Evolutionary conservation across 2,797 vertebrate genomes (phyloP), one percentile per base, ranked within the genome.

Genomic region (Sebastes wilsoni): DNA sequence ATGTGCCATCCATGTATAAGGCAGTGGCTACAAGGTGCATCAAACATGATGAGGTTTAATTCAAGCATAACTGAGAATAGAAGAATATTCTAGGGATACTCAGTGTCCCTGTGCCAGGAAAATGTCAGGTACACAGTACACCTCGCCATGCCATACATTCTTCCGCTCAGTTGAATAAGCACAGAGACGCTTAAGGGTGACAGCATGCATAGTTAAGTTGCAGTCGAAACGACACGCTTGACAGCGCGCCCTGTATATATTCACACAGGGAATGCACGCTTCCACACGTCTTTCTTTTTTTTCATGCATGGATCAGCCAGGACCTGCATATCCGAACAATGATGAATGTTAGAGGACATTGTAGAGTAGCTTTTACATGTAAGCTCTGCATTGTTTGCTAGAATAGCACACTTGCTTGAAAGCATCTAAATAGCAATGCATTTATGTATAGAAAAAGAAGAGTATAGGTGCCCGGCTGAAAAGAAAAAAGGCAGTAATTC

Each of bases 131-230:
- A 73, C 27, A 64, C 30, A 30, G 85, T 18, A 55, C 25, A 69
- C 60, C 36, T 83, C 32, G 27, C 54, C 78, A 61, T 78, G 61
- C 66, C 68, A 58, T 75, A 67, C 85, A 81, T 78, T 88, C 65
- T 66, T 82, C 54, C 8, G 30, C 75, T 77, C 79, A 55, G 73
- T 36, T 65, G 86, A 85, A 87, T 84, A 79, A 83, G 73, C 85
- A 80, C 6, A 62, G 69, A 82, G 82, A 72, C 3, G 62, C 72
- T 82, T 75, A 73, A 81, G 71, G 76, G 56, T 83, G 85, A 88
- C 80, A 77, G 84, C 81, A 56, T 82, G 84, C 77, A 88, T 91
- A 85, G 68, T 77, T 80, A 81, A 85, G 80, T 69, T 73, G 56
- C 49, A 78, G 72, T 49, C 27, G 58, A 62, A 80, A 77, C 3